Evolutionary conservation across 2,888 invertebrate genomes (phyloP).

Genomic region (Clunio marinus): DNA sequence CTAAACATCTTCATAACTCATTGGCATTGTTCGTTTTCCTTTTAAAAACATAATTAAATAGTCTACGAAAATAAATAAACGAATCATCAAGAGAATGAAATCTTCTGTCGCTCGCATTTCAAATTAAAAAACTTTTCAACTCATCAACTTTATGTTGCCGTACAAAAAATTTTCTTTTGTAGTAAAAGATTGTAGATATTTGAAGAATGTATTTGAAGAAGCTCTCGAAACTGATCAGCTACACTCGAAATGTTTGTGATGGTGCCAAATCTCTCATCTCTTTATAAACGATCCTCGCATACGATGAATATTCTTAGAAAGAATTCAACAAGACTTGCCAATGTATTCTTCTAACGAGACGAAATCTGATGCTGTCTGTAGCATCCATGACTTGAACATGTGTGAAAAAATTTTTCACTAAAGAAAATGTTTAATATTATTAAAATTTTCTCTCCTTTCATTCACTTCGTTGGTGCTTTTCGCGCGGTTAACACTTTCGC

Average conservation of each 20-base stretch:
- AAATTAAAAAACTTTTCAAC: neutral
- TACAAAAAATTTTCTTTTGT: neutral
- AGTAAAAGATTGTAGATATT: neutral
- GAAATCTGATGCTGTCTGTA: too few species aligned
- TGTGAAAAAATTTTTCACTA: too few species aligned
- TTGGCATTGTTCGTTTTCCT: neutral
- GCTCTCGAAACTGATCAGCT: neutral
- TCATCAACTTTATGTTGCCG: neutral
- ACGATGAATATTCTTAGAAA: neutral
- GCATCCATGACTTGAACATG: too few species aligned
- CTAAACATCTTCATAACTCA: neutral
- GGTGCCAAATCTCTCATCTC: neutral
- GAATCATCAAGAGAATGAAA: too few species aligned
- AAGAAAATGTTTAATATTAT: neutral
- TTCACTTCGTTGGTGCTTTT: neutral
- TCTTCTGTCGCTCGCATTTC: neutral
- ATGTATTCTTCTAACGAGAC: too few species aligned
- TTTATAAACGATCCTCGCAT: neutral
- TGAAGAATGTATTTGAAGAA: neutral
- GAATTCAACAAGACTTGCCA: too few species aligned
- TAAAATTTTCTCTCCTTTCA: neutral
- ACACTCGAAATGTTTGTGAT: neutral
- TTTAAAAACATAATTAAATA: neutral
- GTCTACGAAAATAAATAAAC: neutral
- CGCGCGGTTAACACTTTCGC: constrained; percentile 5